Evolutionary conservation across 2,888 invertebrate species (phyloP).

Genomic region (Drosophila birchii): DNA sequence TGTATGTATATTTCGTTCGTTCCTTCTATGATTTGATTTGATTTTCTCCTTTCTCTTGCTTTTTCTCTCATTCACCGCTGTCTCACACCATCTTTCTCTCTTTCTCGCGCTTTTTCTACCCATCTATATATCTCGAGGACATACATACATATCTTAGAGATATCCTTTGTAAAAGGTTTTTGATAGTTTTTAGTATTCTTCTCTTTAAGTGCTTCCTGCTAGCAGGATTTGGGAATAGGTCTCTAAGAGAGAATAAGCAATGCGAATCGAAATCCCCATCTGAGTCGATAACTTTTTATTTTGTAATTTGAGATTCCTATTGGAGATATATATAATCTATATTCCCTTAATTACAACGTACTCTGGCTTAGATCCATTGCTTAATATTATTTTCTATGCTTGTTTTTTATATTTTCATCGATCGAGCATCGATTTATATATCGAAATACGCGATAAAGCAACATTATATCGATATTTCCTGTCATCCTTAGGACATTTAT

Average conservation of each 20-base stretch:
- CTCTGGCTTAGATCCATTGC: background rate
- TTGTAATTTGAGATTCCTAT: background rate
- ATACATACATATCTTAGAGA: constrained; percentile 11
- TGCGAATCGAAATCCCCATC: background rate
- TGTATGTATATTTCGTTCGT: constrained; percentile 33
- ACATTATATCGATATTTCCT: background rate
- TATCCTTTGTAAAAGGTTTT: background rate
- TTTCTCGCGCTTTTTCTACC: constrained; percentile 14
- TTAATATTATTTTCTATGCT: background rate
- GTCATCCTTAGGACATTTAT: background rate
- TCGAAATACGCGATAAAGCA: background rate
- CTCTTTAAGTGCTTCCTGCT: constrained; percentile 15
- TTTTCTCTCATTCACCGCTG: constrained; percentile 33
- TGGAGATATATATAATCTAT: background rate
- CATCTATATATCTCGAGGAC: constrained; percentile 18
- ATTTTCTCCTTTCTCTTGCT: constrained; percentile 52
- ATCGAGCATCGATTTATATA: background rate
- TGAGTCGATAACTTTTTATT: background rate
- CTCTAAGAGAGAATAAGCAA: background rate
- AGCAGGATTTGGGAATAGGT: background rate
- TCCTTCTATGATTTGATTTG: constrained; percentile 18
- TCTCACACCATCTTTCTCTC: constrained; percentile 37
- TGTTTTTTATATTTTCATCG: background rate
- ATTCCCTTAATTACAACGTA: background rate
- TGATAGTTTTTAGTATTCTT: background rate